A percentile compares a stretch with the other conserved stretches of the same genome.
These are phyloP conservation scores for Muntiacus muntjak DNA, from an alignment of 2,113 vertebrate species.

Conservation along the genomic window DNA sequence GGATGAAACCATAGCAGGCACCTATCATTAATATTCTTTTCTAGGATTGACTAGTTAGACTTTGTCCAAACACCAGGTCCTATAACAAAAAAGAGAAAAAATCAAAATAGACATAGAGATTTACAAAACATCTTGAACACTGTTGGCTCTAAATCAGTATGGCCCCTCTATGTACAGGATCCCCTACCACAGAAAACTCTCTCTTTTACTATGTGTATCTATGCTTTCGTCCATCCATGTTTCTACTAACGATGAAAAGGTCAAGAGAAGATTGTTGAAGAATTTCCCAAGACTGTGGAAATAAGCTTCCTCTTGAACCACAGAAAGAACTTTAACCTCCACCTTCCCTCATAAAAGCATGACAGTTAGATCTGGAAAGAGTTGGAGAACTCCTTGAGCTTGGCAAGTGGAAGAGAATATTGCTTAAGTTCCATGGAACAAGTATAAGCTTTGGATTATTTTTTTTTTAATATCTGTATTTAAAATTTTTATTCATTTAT, in stretches of 20 bases:
- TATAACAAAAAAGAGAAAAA: not conserved
- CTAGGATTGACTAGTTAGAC: not conserved
- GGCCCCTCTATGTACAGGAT: not conserved
- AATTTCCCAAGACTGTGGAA: not conserved
- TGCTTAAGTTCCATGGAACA: not conserved
- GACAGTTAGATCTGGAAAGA: not conserved
- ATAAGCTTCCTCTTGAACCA: not conserved
- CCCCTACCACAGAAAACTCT: not conserved
- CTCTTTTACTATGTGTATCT: not conserved
- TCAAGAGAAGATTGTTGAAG: not conserved
- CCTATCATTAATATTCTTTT: not conserved
- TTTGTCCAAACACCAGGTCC: not conserved
- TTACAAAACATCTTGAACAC: not conserved
- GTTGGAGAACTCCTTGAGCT: not conserved
- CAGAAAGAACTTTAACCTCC: not conserved
- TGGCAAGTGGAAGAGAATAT: not conserved
- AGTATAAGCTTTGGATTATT: too few relatives aligned
- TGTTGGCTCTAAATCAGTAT: rapidly evolving
- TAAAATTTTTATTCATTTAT: not conserved
- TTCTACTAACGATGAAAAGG: not conserved
- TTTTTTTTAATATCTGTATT: not conserved
- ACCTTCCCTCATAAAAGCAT: not conserved
- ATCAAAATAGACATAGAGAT: not conserved
- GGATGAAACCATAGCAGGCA: not conserved
- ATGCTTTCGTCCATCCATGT: not conserved